Evolutionary conservation across 2,113 vertebrate species (phyloP).

Genomic region (Rhodinocichla rosea): DNA sequence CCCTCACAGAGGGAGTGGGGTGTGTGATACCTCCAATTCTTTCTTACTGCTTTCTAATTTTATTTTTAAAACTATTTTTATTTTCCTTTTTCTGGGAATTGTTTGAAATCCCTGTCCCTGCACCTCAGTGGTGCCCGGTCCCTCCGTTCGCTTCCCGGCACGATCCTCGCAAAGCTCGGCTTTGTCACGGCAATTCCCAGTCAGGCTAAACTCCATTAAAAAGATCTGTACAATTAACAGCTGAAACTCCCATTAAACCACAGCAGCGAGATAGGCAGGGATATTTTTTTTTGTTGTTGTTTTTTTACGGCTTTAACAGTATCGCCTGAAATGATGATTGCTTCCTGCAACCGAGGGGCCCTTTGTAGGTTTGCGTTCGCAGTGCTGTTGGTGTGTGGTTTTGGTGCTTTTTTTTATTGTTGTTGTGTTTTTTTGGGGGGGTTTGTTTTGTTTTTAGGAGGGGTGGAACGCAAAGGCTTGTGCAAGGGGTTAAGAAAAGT

Average conservation of each 20-base stretch:
- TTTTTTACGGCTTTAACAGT: neutral
- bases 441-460: neutral
- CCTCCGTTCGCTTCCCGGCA: accelerated
- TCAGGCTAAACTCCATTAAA: neutral
- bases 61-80: neutral
- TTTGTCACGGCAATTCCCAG: neutral
- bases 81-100: neutral
- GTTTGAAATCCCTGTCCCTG: neutral
- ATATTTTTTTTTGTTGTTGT: neutral
- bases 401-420: neutral
- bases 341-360: neutral
- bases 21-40: neutral
- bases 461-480: neutral
- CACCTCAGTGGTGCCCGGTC: neutral
- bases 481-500: slow-evolving; percentile 48
- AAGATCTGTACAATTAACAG: neutral
- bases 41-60: neutral
- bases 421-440: neutral
- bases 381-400: neutral
- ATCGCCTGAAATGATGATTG: neutral
- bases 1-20: neutral
- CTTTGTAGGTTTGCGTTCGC: neutral
- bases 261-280: neutral
- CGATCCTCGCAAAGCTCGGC: neutral
- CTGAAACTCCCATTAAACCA: neutral